phyloP scores from a whole-genome alignment of 2,113 vertebrate genomes.

The Oryzias melastigma region DNA sequence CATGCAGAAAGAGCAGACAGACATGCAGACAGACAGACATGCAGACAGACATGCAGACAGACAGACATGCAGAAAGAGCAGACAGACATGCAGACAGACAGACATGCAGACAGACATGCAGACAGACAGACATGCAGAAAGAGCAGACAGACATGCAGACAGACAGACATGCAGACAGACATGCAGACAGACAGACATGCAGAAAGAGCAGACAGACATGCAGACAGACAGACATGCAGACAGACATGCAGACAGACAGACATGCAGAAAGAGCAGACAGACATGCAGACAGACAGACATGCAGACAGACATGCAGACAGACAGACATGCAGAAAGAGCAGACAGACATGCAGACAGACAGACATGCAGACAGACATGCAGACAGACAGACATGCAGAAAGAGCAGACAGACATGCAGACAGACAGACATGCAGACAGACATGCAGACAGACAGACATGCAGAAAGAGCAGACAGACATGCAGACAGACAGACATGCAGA shows the following conservation, averaged over 20 bases:
- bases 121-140: not conserved
- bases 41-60: not conserved
- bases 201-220: too few species aligned
- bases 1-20: too few species aligned
- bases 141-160: not conserved
- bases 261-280: too few species aligned
- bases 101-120: too few species aligned
- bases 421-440: not conserved
- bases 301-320: too few species aligned
- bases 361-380: not conserved
- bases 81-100: slow-evolving; percentile 24
- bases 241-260: not conserved
- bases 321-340: not conserved
- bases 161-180: not conserved
- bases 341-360: not conserved
- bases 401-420: too few species aligned
- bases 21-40: too few species aligned
- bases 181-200: not conserved
- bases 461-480: not conserved
- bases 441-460: not conserved
- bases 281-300: slow-evolving; percentile 18
- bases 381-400: not conserved
- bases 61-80: too few species aligned
- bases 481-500: slow-evolving; percentile 17
- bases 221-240: too few species aligned